Base-by-base conservation (phyloP, 2,888 invertebrate genomes). In the Agriopis marginaria region DNA sequence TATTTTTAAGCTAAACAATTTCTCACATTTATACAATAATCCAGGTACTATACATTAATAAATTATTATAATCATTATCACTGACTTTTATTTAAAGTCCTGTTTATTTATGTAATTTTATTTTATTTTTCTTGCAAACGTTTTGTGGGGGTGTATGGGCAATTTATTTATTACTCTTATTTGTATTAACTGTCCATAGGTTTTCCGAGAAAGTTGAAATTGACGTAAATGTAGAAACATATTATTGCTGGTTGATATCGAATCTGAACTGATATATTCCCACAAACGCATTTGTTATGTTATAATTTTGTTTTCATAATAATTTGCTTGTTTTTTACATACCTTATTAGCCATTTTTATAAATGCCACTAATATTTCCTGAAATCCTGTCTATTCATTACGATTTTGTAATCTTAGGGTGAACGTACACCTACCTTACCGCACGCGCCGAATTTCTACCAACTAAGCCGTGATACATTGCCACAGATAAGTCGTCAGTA, bases 121-220 rank as follows among this genome's bases (percentile, higher is more conserved):
- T 89, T 89, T 89, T 87, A 81, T 80, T 84, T 85, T 87, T 74
- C 81, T 85, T 87, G 79, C 79, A 85, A 87, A 88, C 88, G 89
- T 90, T 92, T 93, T 94, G 93, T 93, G 93, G 93, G 93, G 93
- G 93, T 94, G 93, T 94, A 93, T 94, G 93, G 93, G 93, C 93
- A 94, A 92, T 92, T 73, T 70, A 45, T 59, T 47, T 53, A 51
- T 45, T 67, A 63, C 7, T 32, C 11, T 63, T 68, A 44, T 66
- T 47, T 58, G 55, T 66, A 59, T 58, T 68, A 61, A 65, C 45
- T 44, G 50, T 62, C 74, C 59, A 66, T 70, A 70, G 63, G 65
- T 63, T 45, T 47, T 53, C 47, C 7, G 17, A 63, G 44, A 56
- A 42, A 50, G 10, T 44, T 64, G 32, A 74, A 63, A 63, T 61